A percentile compares a stretch with the other conserved stretches of the same genome.
phyloP scores from a whole-genome alignment of 2,113 vertebrate genomes.

The Myotis yumanensis region DNA sequence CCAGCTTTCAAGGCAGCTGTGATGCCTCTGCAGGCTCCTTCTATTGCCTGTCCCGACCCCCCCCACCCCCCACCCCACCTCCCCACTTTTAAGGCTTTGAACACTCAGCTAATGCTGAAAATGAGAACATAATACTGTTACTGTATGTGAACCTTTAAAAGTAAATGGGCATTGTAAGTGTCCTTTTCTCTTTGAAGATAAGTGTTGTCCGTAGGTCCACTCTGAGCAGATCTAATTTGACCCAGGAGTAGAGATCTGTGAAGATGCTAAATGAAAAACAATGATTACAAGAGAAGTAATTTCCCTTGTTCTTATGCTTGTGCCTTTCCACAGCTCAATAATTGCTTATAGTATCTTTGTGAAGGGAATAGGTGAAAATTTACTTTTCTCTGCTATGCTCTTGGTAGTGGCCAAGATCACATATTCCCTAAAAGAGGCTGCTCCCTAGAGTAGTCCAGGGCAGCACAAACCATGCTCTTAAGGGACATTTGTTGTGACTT shows the following conservation, averaged over 20 bases:
- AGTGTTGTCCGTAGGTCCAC: conserved; percentile 60
- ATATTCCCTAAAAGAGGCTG: not conserved
- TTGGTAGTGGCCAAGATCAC: conserved; percentile 26
- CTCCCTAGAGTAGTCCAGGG: not conserved
- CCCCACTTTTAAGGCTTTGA: conserved; percentile 63
- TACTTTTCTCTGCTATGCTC: not conserved
- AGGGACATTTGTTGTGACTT: not conserved
- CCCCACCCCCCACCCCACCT: not conserved
- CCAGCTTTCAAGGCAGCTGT: conserved; percentile 76
- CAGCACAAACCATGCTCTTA: not conserved
- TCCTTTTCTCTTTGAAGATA: conserved; percentile 77
- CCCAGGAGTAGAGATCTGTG: conserved; percentile 65
- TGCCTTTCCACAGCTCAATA: conserved; percentile 14
- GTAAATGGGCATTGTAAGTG: conserved; percentile 73
- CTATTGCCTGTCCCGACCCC: not conserved
- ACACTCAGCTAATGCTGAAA: conserved; percentile 76
- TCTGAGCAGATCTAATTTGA: conserved; percentile 80
- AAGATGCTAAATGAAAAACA: conserved; percentile 73
- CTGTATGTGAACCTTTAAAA: conserved; percentile 74
- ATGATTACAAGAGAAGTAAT: conserved; percentile 45
- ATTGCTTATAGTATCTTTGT: not conserved
- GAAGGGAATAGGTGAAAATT: not conserved
- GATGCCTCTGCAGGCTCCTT: conserved; percentile 55
- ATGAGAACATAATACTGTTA: conserved; percentile 77
- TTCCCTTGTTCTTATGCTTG: conserved; percentile 36